Evolutionary conservation across 2,888 invertebrate species (phyloP).

Genomic region (Steromphala cineraria): DNA sequence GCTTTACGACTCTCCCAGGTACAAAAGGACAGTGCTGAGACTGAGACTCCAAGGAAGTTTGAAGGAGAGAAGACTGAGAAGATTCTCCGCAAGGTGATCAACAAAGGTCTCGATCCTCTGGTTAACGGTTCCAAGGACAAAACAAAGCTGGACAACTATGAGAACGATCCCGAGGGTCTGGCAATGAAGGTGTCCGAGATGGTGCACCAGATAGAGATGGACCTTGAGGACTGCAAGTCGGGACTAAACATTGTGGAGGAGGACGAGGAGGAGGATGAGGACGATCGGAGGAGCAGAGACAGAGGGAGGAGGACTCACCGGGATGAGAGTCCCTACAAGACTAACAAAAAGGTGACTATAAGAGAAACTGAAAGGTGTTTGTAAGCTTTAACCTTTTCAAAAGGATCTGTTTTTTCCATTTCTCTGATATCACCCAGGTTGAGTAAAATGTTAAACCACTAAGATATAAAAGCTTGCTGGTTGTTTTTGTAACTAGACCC

Average conservation of each 20-base stretch:
- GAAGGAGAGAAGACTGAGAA: background rate
- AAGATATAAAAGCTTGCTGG: no score
- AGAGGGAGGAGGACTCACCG: background rate
- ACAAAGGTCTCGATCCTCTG: constrained; percentile 19
- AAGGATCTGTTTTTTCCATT: no score
- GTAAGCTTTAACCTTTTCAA: no score
- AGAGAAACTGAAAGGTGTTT: background rate
- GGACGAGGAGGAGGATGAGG: background rate
- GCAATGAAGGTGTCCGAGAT: constrained; percentile 22
- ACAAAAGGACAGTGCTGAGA: background rate
- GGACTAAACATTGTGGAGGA: constrained; percentile 2
- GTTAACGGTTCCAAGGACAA: constrained; percentile 11
- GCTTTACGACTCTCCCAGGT: constrained; percentile 37
- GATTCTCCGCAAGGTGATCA: constrained; percentile 13
- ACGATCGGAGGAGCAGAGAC: background rate
- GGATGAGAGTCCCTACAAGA: background rate
- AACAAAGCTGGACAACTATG: constrained; percentile 18
- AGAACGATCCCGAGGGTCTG: constrained; percentile 15
- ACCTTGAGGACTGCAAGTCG: background rate
- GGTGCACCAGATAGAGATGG: constrained; percentile 20
- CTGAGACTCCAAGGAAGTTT: background rate
- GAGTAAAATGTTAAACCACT: no score
- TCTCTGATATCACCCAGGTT: no score
- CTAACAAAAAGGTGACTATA: background rate
- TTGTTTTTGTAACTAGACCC: no score